A percentile compares a stretch with the other conserved stretches of the same genome.
phyloP scores from a whole-genome alignment of 2,113 vertebrate species.

The Rhynchomys soricoides region DNA sequence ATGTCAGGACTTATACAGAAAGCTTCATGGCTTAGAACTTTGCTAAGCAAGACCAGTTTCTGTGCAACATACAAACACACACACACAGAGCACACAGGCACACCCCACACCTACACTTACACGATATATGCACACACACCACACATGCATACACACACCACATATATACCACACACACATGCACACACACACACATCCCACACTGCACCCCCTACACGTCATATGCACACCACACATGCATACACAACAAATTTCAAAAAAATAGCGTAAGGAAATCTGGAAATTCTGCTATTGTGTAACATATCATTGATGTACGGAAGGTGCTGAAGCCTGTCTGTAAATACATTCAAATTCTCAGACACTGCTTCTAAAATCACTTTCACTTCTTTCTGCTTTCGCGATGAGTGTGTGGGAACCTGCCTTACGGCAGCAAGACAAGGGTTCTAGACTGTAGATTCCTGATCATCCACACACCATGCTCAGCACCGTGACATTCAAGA shows the following conservation, averaged over 20 bases:
- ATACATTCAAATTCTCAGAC: not conserved
- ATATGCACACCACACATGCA: not conserved
- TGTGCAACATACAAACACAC: not conserved
- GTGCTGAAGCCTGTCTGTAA: not conserved
- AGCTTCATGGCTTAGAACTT: not conserved
- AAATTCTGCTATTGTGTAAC: not conserved
- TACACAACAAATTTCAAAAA: not conserved
- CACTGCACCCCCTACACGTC: not conserved
- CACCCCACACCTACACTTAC: not conserved
- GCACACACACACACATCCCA: not conserved
- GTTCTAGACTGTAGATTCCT: not conserved
- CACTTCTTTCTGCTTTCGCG: not conserved
- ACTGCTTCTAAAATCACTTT: not conserved
- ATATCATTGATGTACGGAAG: not conserved
- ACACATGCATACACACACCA: not conserved
- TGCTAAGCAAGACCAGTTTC: not conserved
- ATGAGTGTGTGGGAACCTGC: not conserved
- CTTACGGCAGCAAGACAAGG: not conserved
- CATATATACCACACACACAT: too few species aligned
- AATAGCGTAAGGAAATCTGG: not conserved
- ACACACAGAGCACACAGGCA: not conserved
- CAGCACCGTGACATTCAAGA: not conserved
- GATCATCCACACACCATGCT: not conserved
- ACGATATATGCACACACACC: not conserved
- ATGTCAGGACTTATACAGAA: not conserved